These are phyloP conservation scores for Pediacus dermestoides DNA, from an alignment of 2,888 invertebrate genomes.

Conservation along the genomic window DNA sequence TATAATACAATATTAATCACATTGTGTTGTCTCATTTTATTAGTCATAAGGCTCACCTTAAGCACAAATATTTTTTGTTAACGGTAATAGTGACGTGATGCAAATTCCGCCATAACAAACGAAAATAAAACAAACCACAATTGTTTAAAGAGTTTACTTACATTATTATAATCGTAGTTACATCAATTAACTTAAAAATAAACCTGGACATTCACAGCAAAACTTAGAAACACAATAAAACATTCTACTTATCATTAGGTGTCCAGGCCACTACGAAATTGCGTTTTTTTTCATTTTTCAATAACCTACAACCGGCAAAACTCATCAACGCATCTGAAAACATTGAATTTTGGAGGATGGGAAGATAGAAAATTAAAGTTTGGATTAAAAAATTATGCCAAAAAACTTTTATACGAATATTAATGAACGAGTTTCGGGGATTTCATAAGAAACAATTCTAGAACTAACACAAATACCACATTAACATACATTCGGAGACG, in stretches of 20 bases:
- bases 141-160: conserved; percentile 44
- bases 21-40: too few relatives aligned
- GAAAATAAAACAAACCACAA: conserved; percentile 13
- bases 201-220: conserved; percentile 48
- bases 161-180: conserved; percentile 46
- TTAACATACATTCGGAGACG: conserved; percentile 37
- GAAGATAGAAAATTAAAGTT: too few relatives aligned
- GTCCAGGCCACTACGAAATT: conserved; percentile 45
- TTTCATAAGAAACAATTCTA: conserved; percentile 38
- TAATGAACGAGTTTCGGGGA: conserved; percentile 38
- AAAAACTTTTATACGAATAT: conserved; percentile 24
- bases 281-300: conserved; percentile 35
- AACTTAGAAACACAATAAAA: conserved; percentile 43
- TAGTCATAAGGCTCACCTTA: too few relatives aligned
- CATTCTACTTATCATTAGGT: conserved; percentile 40
- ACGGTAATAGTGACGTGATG: conserved; percentile 9
- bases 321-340: too few relatives aligned
- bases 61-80: conserved; percentile 1
- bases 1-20: too few relatives aligned
- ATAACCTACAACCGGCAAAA: too few relatives aligned
- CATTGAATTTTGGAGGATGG: too few relatives aligned
- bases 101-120: conserved; percentile 5
- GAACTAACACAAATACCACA: conserved; percentile 44
- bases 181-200: conserved; percentile 49
- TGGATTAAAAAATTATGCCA: conserved; percentile 22